phyloP scores from a whole-genome alignment of 2,113 vertebrate species.

The human (Homo sapiens) region DNA sequence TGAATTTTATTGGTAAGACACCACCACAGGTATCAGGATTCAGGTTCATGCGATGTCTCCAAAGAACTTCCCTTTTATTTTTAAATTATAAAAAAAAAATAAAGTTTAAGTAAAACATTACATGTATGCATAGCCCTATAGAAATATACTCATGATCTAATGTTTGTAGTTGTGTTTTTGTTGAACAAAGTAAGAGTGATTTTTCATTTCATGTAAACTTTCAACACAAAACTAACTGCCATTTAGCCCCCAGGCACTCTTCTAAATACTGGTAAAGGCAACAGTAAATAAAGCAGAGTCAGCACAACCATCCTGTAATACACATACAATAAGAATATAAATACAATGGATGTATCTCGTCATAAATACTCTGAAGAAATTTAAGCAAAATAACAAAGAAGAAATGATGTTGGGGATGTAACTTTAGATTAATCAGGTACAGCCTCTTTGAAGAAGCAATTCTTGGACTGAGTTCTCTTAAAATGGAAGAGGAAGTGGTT shows the following conservation, averaged over 20 bases:
- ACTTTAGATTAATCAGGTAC: neutral
- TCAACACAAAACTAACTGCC: neutral
- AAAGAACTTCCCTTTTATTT: neutral
- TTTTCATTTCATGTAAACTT: neutral
- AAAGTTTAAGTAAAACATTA: neutral
- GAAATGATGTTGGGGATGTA: neutral
- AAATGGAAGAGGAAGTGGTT: neutral
- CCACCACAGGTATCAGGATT: neutral
- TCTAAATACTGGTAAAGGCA: neutral
- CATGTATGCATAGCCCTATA: neutral
- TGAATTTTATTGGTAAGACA: neutral
- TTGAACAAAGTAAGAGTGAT: neutral
- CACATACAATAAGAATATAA: neutral
- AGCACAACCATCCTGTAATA: neutral
- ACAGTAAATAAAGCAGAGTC: neutral
- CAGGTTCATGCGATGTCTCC: neutral
- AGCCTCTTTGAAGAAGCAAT: neutral
- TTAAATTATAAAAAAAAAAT: neutral
- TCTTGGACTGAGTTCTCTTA: neutral
- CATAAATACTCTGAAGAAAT: neutral
- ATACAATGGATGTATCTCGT: neutral
- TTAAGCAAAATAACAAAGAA: neutral
- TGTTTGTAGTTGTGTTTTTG: neutral
- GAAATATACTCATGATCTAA: neutral
- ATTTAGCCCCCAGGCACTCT: neutral